Evolutionary conservation across 2,113 vertebrate genomes (phyloP).

Genomic region (Antigone vipio): DNA sequence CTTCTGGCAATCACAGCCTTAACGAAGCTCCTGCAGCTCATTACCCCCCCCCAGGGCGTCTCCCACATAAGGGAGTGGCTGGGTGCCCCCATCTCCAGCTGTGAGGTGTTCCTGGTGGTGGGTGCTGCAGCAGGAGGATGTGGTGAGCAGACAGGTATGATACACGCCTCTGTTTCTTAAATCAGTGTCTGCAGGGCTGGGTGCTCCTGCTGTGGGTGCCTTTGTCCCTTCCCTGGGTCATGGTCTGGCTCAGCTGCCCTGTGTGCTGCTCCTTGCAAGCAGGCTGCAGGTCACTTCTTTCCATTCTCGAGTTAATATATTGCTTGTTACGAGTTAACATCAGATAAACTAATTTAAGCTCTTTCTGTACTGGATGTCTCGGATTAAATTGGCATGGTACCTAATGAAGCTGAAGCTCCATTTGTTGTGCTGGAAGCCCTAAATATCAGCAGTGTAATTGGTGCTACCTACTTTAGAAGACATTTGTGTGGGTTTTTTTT

Average conservation of each 20-base stretch:
- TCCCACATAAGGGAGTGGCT: background rate
- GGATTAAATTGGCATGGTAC: conserved; percentile 51
- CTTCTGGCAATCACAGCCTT: background rate
- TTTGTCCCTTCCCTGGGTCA: background rate
- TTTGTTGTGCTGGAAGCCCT: conserved; percentile 59
- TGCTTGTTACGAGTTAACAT: background rate
- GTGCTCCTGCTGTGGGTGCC: background rate
- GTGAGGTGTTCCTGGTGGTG: accelerated
- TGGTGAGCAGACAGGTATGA: background rate
- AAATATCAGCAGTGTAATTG: conserved; percentile 60
- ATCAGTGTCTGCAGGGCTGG: accelerated
- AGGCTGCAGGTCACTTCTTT: background rate
- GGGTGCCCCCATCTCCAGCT: accelerated
- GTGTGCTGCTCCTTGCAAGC: background rate
- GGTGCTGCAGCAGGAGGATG: accelerated
- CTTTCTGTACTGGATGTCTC: conserved; percentile 53
- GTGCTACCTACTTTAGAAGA: background rate
- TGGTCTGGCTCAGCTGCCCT: accelerated
- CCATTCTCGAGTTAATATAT: background rate
- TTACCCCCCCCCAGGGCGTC: background rate
- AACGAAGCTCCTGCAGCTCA: background rate
- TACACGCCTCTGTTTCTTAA: accelerated
- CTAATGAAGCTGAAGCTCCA: conserved; percentile 57
- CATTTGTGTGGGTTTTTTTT: background rate
- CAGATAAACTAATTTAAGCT: conserved; percentile 55